phyloP scores from a whole-genome alignment of 2,888 invertebrate species.

The Drosophila merina region DNA sequence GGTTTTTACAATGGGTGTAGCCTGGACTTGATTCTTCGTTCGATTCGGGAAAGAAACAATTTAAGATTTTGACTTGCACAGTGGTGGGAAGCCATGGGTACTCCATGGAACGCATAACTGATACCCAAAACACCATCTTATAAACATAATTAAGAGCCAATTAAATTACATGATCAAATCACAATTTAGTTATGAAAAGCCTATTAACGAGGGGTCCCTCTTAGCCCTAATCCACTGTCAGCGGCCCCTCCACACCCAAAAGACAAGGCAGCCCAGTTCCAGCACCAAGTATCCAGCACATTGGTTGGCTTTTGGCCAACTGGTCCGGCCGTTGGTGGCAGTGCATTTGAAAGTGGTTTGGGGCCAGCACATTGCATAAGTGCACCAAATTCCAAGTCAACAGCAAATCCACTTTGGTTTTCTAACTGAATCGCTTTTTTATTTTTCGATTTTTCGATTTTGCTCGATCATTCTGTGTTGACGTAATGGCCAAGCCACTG shows the following conservation, averaged over 20 bases:
- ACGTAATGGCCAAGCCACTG: constrained; percentile 62
- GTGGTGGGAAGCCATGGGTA: constrained; percentile 25
- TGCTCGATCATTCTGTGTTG: constrained; percentile 75
- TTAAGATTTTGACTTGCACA: constrained; percentile 56
- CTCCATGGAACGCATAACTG: too few species aligned
- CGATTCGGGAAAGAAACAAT: constrained; percentile 46
- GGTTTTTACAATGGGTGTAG: constrained; percentile 64
- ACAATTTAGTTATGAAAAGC: constrained; percentile 21
- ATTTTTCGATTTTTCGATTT: constrained; percentile 23
- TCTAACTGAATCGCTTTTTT: constrained; percentile 60
- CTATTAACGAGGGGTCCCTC: constrained; percentile 13
- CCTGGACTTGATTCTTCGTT: constrained; percentile 64
- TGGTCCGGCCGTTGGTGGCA: constrained; percentile 38
- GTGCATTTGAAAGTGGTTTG: constrained; percentile 80
- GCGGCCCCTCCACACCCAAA: constrained; percentile 18
- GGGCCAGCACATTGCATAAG: constrained; percentile 73
- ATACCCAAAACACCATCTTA: not conserved
- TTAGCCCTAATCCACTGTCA: constrained; percentile 17
- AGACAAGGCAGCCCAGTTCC: constrained; percentile 4
- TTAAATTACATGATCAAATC: constrained; percentile 24
- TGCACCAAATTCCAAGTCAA: constrained; percentile 68
- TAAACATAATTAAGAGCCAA: constrained; percentile 4
- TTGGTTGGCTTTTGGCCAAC: constrained; percentile 30
- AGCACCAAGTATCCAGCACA: constrained; percentile 10
- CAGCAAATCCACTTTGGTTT: constrained; percentile 53